phyloP scores from a whole-genome alignment of 1,140 invertebrate genomes.

The Philotrypesis tridentata region DNA sequence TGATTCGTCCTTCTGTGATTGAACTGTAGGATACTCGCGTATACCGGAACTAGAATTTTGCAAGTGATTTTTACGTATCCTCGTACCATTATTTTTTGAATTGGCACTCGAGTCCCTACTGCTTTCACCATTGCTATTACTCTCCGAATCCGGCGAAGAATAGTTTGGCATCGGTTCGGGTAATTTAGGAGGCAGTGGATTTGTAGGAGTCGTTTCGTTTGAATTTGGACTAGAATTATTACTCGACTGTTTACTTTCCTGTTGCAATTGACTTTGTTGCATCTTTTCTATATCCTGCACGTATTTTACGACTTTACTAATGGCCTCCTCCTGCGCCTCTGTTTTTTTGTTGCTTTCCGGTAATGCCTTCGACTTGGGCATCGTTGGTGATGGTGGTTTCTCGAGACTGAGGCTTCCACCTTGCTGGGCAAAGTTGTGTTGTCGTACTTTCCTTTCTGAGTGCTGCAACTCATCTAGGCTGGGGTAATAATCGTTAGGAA shows the following conservation, averaged over 20 bases:
- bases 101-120: conserved; percentile 50
- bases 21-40: conserved; percentile 25
- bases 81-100: conserved; percentile 35
- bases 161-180: conserved; percentile 49
- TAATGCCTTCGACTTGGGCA: conserved; percentile 64
- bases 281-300: conserved; percentile 69
- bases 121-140: conserved; percentile 35
- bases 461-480: conserved; percentile 69
- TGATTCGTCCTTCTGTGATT: conserved; percentile 26
- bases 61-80: conserved; percentile 45
- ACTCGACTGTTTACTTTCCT: conserved; percentile 45
- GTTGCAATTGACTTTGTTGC: conserved; percentile 57
- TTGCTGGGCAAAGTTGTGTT: conserved; percentile 59
- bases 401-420: conserved; percentile 64
- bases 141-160: conserved; percentile 30
- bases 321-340: conserved; percentile 66
- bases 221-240: conserved; percentile 55
- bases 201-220: conserved; percentile 53
- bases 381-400: conserved; percentile 62
- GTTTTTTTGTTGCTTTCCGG: conserved; percentile 63
- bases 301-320: conserved; percentile 68
- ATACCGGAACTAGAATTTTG: conserved; percentile 7
- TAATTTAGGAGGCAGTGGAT: conserved; percentile 53
- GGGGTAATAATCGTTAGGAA: conserved; percentile 68
- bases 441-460: conserved; percentile 33